Evolutionary conservation across 2,797 vertebrate species (phyloP).

Genomic region (Amblyraja radiata): DNA sequence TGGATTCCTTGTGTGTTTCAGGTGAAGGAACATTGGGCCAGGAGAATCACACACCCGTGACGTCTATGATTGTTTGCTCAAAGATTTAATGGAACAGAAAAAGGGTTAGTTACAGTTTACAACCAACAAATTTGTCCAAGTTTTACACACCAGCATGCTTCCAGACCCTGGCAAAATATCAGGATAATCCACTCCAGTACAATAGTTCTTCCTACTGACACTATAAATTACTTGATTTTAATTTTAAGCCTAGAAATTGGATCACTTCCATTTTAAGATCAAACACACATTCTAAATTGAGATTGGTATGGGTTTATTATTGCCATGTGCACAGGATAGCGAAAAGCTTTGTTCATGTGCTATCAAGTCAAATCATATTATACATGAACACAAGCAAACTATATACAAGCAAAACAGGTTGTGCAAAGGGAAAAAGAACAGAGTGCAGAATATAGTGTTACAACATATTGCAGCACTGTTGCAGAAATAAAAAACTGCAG

Average conservation of each 20-base stretch:
- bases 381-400: too few relatives aligned
- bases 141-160: not conserved
- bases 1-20: not conserved
- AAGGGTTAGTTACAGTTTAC: not conserved
- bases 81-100: not conserved
- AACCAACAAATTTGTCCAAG: not conserved
- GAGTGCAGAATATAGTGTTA: too few relatives aligned
- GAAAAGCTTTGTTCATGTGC: too few relatives aligned
- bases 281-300: too few relatives aligned
- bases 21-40: not conserved
- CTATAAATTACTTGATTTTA: not conserved
- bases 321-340: too few relatives aligned
- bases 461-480: too few relatives aligned
- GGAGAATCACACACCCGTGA: not conserved
- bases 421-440: too few relatives aligned
- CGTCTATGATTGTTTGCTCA: not conserved
- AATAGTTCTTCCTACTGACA: not conserved
- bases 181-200: not conserved
- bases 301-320: too few relatives aligned
- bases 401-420: too few relatives aligned
- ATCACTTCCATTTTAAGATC: too few relatives aligned
- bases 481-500: too few relatives aligned
- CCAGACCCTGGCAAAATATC: not conserved
- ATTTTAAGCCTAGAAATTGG: not conserved
- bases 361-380: too few relatives aligned